phyloP scores from a whole-genome alignment of 2,888 invertebrate genomes.

The Pseudococcus viburni region DNA sequence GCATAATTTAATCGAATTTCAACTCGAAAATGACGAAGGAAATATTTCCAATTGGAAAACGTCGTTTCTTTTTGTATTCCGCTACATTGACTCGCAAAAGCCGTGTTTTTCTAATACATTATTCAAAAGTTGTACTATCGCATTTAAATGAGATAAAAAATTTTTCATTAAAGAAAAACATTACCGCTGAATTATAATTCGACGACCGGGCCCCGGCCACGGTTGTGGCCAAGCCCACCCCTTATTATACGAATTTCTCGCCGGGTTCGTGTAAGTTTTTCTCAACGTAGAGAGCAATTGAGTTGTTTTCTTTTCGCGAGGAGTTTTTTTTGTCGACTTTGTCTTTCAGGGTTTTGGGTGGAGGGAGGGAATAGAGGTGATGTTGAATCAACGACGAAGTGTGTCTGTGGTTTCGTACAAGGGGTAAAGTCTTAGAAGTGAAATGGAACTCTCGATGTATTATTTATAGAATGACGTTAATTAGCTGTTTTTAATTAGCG shows the following conservation, averaged over 20 bases:
- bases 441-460: background rate
- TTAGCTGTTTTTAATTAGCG: constrained; percentile 18
- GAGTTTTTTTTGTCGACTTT: background rate
- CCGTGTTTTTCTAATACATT: constrained; percentile 63
- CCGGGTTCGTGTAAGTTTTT: background rate
- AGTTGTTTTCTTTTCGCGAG: background rate
- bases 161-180: constrained; percentile 43
- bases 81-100: constrained; percentile 60
- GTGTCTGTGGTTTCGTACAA: background rate
- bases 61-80: constrained; percentile 64
- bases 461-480: background rate
- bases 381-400: background rate
- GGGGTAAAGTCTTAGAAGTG: background rate
- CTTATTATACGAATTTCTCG: background rate
- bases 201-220: background rate
- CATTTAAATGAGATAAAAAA: constrained; percentile 60
- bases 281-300: background rate
- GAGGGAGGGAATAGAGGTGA: background rate
- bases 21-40: constrained; percentile 35
- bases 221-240: background rate
- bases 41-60: constrained; percentile 60
- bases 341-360: background rate
- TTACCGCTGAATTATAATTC: constrained; percentile 40
- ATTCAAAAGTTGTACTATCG: constrained; percentile 60
- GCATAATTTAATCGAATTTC: constrained; percentile 56